Conservation (phyloP, 2,113 vertebrate genomes). For the Chiloscyllium plagiosum region DNA sequence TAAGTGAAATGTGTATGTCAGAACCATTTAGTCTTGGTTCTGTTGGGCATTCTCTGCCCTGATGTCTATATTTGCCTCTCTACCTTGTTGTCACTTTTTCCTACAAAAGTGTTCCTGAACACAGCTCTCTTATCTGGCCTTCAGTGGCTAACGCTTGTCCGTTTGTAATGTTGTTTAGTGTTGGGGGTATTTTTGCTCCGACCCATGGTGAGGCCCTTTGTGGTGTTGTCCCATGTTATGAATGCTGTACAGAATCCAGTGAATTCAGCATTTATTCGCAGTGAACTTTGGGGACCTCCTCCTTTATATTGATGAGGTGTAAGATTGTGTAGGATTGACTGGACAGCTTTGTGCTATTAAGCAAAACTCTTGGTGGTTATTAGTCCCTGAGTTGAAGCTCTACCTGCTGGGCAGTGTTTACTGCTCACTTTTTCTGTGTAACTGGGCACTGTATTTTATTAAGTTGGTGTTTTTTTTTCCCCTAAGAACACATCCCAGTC, state of each 20-base stretch:
- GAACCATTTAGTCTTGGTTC: not conserved
- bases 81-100: not conserved
- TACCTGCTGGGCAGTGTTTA: not conserved
- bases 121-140: not conserved
- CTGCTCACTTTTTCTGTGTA: not conserved
- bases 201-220: not conserved
- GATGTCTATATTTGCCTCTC: not conserved
- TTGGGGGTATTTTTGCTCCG: not conserved
- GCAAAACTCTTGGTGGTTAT: not conserved
- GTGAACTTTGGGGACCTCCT: not conserved
- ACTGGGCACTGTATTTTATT: not conserved
- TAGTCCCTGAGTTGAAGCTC: not conserved
- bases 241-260: not conserved
- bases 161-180: not conserved
- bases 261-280: not conserved
- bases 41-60: not conserved
- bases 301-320: not conserved
- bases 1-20: not conserved
- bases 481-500: not conserved
- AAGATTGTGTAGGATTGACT: not conserved
- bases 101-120: not conserved
- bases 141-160: not conserved
- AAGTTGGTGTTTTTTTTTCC: not conserved
- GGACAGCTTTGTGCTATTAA: not conserved
- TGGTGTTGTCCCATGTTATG: not conserved